A percentile compares a stretch with the other conserved stretches of the same genome.
phyloP scores from a whole-genome alignment of 1,140 invertebrate genomes.

The Hormaphis cornu region DNA sequence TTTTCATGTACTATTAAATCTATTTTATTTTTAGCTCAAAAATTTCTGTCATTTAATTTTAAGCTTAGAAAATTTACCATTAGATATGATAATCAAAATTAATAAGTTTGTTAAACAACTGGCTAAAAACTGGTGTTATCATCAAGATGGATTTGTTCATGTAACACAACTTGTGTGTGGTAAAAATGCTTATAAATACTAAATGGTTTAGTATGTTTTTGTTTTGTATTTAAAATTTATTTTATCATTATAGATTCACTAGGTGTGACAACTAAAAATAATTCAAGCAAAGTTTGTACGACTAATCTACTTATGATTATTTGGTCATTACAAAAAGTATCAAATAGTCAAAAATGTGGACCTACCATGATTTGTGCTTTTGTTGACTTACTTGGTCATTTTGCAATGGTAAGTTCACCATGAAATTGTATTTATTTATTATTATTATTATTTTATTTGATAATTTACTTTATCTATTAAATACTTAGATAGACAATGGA shows the following conservation, averaged over 20 bases:
- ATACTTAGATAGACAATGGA: neutral
- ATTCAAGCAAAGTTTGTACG: neutral
- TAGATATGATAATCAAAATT: neutral
- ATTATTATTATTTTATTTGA: neutral
- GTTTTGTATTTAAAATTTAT: neutral
- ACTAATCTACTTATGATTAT: constrained; percentile 14
- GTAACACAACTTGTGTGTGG: neutral
- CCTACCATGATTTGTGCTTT: constrained; percentile 23
- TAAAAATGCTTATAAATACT: neutral
- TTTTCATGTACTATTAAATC: too few relatives aligned
- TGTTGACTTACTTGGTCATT: constrained; percentile 8
- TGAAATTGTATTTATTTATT: neutral
- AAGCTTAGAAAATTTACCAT: neutral
- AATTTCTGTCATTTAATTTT: neutral
- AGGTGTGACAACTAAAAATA: neutral
- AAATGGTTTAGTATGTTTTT: neutral
- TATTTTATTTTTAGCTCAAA: neutral
- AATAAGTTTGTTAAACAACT: constrained; percentile 7
- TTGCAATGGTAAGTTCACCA: neutral
- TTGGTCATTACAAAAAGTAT: constrained; percentile 18
- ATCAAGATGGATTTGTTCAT: neutral
- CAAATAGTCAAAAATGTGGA: neutral
- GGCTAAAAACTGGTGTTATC: constrained; percentile 14
- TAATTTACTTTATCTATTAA: neutral
- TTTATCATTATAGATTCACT: constrained; percentile 6